Base-by-base conservation (phyloP, 2,888 invertebrate genomes). In the Cremastobaeus sp. region DNA sequence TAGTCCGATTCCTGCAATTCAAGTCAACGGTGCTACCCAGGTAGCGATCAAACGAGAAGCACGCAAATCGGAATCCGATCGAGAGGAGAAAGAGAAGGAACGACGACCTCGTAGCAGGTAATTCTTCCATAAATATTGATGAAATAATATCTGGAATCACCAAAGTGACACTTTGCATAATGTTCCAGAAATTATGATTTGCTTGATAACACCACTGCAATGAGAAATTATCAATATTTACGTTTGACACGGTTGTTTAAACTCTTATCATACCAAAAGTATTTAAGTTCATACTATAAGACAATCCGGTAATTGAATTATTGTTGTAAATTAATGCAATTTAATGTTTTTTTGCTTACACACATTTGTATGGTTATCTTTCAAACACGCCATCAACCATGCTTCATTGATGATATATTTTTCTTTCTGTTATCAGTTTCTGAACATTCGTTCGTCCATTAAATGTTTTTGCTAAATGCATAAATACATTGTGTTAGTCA, bases 61-160 rank as follows among this genome's bases (percentile, higher is more conserved):
- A 2, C 83, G 85, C 47, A 88, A 88, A 78, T 86, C 87, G 15
- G 88, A 88, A 34, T 86, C 86, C 0, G 88, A 87, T n/a, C 84
- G 86, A 55, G 83, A 86, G 5, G 87, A 87, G 17, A 87, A 86
- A 64, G 86, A 87, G 17, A 86, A 85, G 47, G 86, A 85, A 6
- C 85, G 86, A 70, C 84, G 86, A 68, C 84, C 87, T 35, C 82
- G 86, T 39, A 87, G 87, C 77, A 84, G 87, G 87, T 87, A 76
- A 30, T 48, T 60, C n/a, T n/a, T n/a, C n/a, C n/a, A n/a, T n/a
- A n/a, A n/a, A n/a, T 9, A 30, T 30, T 6, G 15, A 37, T 1
- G 14, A 3, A 15, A 37, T 15, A 8, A 15, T 15, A 37, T 15
- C 6, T 37, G 6, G n/a, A n/a, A n/a, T n/a, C n/a, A n/a, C n/a